These are phyloP conservation scores for Lagopus leucura DNA, from an alignment of 2,113 vertebrate genomes.

Conservation along the genomic window DNA sequence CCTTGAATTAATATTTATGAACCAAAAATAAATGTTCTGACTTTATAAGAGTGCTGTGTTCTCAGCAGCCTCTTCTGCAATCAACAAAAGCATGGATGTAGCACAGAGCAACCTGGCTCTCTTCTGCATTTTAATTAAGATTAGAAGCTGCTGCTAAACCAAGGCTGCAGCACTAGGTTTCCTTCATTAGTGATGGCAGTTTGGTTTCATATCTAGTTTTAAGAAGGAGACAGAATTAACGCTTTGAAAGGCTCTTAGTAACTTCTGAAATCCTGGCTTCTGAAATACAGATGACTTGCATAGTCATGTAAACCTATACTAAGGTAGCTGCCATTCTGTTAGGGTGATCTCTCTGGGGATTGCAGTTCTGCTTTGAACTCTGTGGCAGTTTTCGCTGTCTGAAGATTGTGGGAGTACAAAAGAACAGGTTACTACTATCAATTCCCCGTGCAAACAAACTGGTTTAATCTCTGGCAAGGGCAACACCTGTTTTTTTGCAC, in stretches of 20 bases:
- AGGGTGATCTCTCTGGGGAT: background rate
- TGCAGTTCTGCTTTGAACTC: background rate
- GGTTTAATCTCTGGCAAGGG: background rate
- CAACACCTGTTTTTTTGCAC: background rate
- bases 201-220: background rate
- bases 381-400: background rate
- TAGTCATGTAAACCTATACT: background rate
- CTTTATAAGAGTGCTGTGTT: background rate
- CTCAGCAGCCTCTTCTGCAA: slow-evolving; percentile 22
- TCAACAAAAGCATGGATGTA: background rate
- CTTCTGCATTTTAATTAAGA: slow-evolving; percentile 7
- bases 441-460: background rate
- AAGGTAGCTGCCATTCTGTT: background rate
- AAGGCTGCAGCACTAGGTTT: background rate
- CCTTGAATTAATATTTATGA: slow-evolving; percentile 55
- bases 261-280: background rate
- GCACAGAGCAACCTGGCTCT: background rate
- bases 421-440: background rate
- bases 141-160: background rate
- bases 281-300: background rate
- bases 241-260: background rate
- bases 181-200: background rate
- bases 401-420: background rate
- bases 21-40: background rate
- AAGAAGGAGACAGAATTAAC: background rate